These are phyloP conservation scores for Pterophyllum scalare DNA, from an alignment of 2,113 vertebrate genomes.

Conservation along the genomic window DNA sequence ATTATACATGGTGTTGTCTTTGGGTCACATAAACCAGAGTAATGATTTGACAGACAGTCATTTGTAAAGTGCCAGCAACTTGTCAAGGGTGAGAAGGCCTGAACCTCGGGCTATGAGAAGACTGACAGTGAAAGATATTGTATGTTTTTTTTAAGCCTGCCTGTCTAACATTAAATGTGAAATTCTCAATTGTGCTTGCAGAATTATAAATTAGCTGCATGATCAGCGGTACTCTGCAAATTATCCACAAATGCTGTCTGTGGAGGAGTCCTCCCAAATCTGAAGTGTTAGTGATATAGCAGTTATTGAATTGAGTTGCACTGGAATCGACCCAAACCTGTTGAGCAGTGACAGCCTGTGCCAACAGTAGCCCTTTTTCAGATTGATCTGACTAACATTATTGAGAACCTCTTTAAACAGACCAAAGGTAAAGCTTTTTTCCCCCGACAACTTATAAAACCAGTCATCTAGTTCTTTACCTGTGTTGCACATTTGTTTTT, in stretches of 20 bases:
- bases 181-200: constrained; percentile 41
- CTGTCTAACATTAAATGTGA: constrained; percentile 34
- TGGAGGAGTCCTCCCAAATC: constrained; percentile 9
- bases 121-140: constrained; percentile 58
- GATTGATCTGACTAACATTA: constrained; percentile 47
- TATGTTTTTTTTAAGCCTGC: constrained; percentile 47
- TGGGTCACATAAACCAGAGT: constrained; percentile 52
- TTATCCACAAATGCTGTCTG: constrained; percentile 1
- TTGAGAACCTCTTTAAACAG: constrained; percentile 17
- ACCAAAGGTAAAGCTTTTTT: constrained; percentile 15
- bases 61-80: constrained; percentile 66
- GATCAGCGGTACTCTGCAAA: constrained; percentile 4
- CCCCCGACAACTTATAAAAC: constrained; percentile 12
- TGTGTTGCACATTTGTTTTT: neutral
- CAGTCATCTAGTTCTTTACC: constrained; percentile 25
- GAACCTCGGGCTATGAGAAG: constrained; percentile 44
- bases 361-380: constrained; percentile 11
- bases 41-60: constrained; percentile 70
- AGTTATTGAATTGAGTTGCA: constrained; percentile 49
- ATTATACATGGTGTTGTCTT: constrained; percentile 64
- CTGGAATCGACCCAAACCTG: constrained; percentile 33
- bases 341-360: constrained; percentile 46
- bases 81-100: constrained; percentile 61
- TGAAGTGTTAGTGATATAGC: constrained; percentile 28
- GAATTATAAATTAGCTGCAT: constrained; percentile 27